Conservation (phyloP, 2,888 invertebrate genomes). For the Leptarthrus brevirostris region DNA sequence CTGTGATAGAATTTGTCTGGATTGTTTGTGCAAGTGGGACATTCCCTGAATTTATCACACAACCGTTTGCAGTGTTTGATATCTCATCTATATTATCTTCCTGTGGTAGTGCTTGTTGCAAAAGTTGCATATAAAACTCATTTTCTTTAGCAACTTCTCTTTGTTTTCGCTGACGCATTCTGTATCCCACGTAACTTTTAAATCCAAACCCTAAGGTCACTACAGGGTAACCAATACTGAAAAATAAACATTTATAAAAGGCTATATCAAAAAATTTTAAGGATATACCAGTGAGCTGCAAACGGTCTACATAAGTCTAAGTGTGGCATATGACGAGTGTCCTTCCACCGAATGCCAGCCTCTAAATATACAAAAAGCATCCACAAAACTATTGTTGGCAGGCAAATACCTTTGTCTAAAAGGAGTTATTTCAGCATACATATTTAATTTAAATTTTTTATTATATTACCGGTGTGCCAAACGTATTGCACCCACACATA, state of each 20-base stretch:
- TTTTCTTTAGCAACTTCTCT: slow-evolving; percentile 94
- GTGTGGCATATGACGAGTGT: slow-evolving; percentile 85
- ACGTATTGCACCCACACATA: slow-evolving; percentile 99
- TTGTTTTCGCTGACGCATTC: slow-evolving; percentile 91
- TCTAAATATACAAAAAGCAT: slow-evolving; percentile 94
- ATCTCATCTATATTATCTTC: slow-evolving; percentile 61
- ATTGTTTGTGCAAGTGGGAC: slow-evolving; percentile 54
- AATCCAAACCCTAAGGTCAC: slow-evolving; percentile 96
- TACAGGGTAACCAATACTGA: slow-evolving; percentile 91
- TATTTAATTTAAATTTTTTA: slow-evolving; percentile 2
- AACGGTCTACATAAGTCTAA: slow-evolving; percentile 94
- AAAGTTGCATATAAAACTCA: slow-evolving; percentile 92
- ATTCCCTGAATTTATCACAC: slow-evolving; percentile 52
- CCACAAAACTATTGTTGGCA: slow-evolving; percentile 95
- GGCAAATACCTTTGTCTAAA: slow-evolving; percentile 89
- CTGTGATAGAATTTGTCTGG: slow-evolving; percentile 55
- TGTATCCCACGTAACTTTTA: slow-evolving; percentile 90
- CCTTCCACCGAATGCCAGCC: slow-evolving; percentile 86
- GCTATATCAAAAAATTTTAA: slow-evolving; percentile 9
- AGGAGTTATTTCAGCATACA: not conserved
- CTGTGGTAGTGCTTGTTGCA: slow-evolving; percentile 90
- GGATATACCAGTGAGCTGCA: slow-evolving; percentile 97
- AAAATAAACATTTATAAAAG: slow-evolving; percentile 58
- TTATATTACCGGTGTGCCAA: slow-evolving; percentile 88
- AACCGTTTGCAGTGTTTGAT: slow-evolving; percentile 51